These are phyloP conservation scores for Amazona ochrocephala DNA, from an alignment of 2,797 vertebrate genomes.

Conservation along the genomic window DNA sequence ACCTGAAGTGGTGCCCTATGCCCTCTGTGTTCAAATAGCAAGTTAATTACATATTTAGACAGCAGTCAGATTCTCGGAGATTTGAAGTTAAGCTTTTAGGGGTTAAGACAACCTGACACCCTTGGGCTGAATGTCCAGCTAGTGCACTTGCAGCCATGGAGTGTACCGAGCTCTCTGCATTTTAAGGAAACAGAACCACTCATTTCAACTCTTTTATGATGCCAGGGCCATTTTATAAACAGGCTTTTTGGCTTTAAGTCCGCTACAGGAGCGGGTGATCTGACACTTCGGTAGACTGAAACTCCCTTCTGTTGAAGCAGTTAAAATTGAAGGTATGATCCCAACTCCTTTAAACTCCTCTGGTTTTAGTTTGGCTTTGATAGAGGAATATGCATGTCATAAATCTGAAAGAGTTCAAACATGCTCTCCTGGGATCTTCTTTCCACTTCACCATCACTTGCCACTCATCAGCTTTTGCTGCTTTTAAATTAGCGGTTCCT, in stretches of 20 bases:
- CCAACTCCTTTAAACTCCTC: background rate
- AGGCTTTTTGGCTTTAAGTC: background rate
- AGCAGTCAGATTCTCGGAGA: background rate
- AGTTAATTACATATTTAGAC: background rate
- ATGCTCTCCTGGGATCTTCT: background rate
- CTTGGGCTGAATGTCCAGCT: background rate
- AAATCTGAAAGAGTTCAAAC: constrained; percentile 7
- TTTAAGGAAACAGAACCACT: background rate
- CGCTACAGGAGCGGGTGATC: background rate
- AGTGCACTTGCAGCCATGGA: background rate
- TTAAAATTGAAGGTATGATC: constrained; percentile 26
- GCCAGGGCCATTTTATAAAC: background rate
- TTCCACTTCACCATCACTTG: background rate
- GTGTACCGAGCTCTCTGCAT: background rate
- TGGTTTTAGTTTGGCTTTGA: constrained; percentile 6
- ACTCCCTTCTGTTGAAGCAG: background rate
- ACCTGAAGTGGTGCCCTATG: background rate
- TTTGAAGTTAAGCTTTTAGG: background rate
- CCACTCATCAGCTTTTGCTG: background rate
- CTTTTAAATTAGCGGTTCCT: constrained; percentile 40
- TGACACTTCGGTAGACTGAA: background rate
- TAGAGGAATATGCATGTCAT: background rate
- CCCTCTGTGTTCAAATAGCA: background rate
- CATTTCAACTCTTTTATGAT: background rate
- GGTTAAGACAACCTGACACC: background rate